These are phyloP conservation scores for Bursaphelenchus mucronatus DNA, from an alignment of 1,140 invertebrate genomes.

Conservation along the genomic window DNA sequence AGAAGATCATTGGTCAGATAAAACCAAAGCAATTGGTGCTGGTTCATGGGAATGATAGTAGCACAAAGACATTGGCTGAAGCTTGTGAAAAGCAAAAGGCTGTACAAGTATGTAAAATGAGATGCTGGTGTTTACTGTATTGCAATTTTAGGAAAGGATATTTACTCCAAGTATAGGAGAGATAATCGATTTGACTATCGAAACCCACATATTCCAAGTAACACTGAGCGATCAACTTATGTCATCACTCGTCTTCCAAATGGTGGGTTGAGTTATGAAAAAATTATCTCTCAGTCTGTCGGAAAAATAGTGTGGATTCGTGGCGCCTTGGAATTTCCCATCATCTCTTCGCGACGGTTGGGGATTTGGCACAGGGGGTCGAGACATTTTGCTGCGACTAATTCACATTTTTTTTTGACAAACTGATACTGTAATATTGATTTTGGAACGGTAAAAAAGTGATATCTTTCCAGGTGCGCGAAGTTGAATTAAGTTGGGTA, in stretches of 20 bases:
- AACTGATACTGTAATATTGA: conserved; percentile 7
- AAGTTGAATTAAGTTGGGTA: conserved; percentile 86
- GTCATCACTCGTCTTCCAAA: conserved; percentile 52
- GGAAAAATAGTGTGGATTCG: too few relatives aligned
- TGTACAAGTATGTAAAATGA: conserved; percentile 65
- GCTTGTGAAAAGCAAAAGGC: conserved; percentile 67
- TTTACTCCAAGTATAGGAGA: conserved; percentile 80
- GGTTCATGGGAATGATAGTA: conserved; percentile 68
- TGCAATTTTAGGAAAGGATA: conserved; percentile 65
- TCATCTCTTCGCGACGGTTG: too few relatives aligned
- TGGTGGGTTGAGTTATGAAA: conserved; percentile 21
- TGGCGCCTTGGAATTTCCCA: too few relatives aligned
- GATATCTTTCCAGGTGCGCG: conserved; percentile 63
- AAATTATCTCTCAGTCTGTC: too few relatives aligned
- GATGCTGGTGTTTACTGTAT: conserved; percentile 12
- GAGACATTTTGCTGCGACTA: too few relatives aligned
- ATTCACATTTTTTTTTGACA: too few relatives aligned
- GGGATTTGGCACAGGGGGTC: too few relatives aligned
- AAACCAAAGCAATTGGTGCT: conserved; percentile 79
- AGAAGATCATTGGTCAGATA: conserved; percentile 67
- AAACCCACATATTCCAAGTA: conserved; percentile 96
- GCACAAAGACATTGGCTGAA: conserved; percentile 68
- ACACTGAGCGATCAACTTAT: conserved; percentile 54
- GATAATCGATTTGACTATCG: conserved; percentile 87
- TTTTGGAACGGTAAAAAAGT: too few relatives aligned